Base-by-base conservation (phyloP, 2,888 invertebrate species). In the Folsomia candida region DNA sequence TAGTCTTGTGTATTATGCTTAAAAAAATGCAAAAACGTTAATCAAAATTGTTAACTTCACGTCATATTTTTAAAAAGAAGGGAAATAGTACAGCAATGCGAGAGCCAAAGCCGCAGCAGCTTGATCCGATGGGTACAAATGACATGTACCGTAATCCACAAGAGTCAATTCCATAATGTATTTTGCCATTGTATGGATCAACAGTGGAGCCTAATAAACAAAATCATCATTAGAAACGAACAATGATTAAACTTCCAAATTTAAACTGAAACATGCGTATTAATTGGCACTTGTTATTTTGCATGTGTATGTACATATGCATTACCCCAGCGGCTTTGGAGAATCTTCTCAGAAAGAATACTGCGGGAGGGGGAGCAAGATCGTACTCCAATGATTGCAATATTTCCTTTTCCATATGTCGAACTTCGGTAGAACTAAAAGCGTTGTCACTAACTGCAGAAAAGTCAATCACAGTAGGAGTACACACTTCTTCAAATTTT, bases 401-500 rank as follows among this genome's bases (percentile, higher is more conserved):
- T 37, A 97, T 92, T 14, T 89, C 86, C 73, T 87, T 84, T 84
- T 98, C 97, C 89, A 94, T 95, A 74, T 87, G 86, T 60, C 92
- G 85, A 51, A 97, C 89, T 80, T 97, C 92, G 1, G 85, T 82
- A 80, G 89, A 90, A 2, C 87, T 87, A 83, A 93, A 97, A 0
- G 94, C 89, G 81, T 92, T 89, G 84, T 95, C 96, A 11, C 95
- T 92, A 68, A 97, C 91, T 82, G 91, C 94, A 18, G 93, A 91
- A 84, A 96, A 96, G 84, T 98, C 97, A 4, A 84, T 85, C 25
- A 95, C 87, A 59, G 92, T 91, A 0, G 97, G 95, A 1, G 91
- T 88, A 81, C 90, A 94, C 81, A 95, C 90, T 85, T 98, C 98
- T 84, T 98, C 97, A 81, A 94, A 97, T 83, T 98, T 98, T 81